Conservation (phyloP, 92 coral and sea anemone species). For the Porites evermanni region DNA sequence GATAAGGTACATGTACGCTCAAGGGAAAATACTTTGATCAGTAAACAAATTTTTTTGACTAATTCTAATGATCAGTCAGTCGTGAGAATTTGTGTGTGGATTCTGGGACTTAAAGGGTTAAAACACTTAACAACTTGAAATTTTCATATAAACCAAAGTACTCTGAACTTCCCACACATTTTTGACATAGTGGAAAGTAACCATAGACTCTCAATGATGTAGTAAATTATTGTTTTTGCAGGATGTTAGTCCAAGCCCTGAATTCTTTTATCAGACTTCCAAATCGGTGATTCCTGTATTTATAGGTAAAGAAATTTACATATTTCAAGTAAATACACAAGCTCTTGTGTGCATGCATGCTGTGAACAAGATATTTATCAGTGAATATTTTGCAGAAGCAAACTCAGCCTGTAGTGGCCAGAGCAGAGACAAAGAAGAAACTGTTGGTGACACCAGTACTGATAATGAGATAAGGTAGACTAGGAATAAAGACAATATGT, state of each 20-base stretch:
- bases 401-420: not conserved
- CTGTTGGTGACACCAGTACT: not conserved
- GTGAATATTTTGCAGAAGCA: not conserved
- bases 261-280: constrained; percentile 63
- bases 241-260: constrained; percentile 63
- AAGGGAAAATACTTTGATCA: too few species aligned
- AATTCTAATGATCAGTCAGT: too few species aligned
- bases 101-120: too few species aligned
- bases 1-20: too few species aligned
- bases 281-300: constrained; percentile 67
- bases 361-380: not conserved
- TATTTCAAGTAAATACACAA: too few species aligned
- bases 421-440: not conserved
- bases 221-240: not conserved
- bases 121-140: too few species aligned
- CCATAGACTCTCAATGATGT: not conserved
- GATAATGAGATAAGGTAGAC: constrained; percentile 12
- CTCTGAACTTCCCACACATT: too few species aligned
- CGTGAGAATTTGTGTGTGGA: too few species aligned
- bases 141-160: too few species aligned
- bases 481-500: not conserved
- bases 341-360: not conserved
- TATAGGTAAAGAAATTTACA: constrained; percentile 34
- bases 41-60: too few species aligned
- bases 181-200: too few species aligned